Evolutionary conservation across 1,140 invertebrate genomes (phyloP), one percentile per base, ranked within the genome.

Genomic region (Drosophila tristis): DNA sequence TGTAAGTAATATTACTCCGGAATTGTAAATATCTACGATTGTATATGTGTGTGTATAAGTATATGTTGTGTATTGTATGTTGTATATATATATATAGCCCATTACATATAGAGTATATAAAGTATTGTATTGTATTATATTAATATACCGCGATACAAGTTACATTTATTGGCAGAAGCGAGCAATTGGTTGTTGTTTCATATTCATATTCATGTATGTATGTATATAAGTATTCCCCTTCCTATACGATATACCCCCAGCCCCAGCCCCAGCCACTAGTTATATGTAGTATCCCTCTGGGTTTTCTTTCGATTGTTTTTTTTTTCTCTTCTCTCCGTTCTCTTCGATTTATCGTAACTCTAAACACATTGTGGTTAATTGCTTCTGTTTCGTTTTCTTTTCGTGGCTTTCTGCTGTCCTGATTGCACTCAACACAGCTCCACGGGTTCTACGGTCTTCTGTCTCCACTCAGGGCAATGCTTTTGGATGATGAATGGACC

Each of bases 81-180:
- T 73, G 29, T 50, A 35, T 66, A 45, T 74, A 16, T 73, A 71
- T 43, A 71, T 54, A 39, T 23, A 54, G 16, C 51, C 31, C 31
- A 54, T 54, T 35, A 58, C 26, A 35, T 58, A 31, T 48, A 59
- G 11, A 39, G 5, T 49, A 31, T 60, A 53, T 61, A 43, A 43
- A 39, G 35, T 13, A 39, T 39, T 39, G 35, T 39, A 13, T 39
- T 39, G 11, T 13, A 13, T 39, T 11, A 4, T 25, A 25, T 56
- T 59, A 60, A 39, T 53, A 70, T 78, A 78, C 48, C 31, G 72
- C 57, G 67, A 42, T 39, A 26, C 39, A 56, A 72, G 54, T 87
- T 87, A 81, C 51, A 56, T 82, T 75, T 81, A 80, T 81, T 86
- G 82, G 82, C 82, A 86, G 82, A 86, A 86, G 82, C 82, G 82